Percentiles rank a stretch among this genome's conserved stretches.
These are phyloP conservation scores for Drosophila melanica DNA, from an alignment of 1,140 invertebrate genomes.

Conservation along the genomic window DNA sequence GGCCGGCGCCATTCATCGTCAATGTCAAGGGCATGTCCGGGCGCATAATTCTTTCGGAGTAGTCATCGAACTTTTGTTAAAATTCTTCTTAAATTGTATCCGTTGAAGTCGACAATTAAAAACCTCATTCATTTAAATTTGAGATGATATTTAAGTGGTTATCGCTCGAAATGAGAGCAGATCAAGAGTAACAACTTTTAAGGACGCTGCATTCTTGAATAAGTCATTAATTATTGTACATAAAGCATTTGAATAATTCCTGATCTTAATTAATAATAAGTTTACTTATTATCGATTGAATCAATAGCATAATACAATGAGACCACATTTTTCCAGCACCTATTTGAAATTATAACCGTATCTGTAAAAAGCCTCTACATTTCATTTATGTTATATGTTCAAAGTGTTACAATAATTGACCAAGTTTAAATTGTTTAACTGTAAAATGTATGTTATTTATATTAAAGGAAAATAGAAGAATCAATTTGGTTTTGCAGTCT, in stretches of 20 bases:
- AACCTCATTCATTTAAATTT: conserved; percentile 3
- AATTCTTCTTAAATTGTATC: conserved; percentile 59
- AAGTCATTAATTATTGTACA: background rate
- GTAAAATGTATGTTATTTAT: too few species aligned
- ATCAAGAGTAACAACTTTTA: background rate
- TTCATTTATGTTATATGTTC: too few species aligned
- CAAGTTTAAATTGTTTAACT: too few species aligned
- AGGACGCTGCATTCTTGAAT: background rate
- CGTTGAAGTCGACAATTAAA: conserved; percentile 1
- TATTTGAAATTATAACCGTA: too few species aligned
- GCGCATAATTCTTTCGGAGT: conserved; percentile 33
- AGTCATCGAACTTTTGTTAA: conserved; percentile 62
- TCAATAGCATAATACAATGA: too few species aligned
- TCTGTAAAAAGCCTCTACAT: too few species aligned
- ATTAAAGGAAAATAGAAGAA: too few species aligned
- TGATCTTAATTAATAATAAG: too few species aligned
- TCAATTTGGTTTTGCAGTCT: background rate
- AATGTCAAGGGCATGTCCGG: conserved; percentile 14
- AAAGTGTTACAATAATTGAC: too few species aligned
- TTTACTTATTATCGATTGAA: too few species aligned
- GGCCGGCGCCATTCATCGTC: conserved; percentile 71
- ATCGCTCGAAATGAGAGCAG: background rate
- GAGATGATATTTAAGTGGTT: conserved; percentile 12
- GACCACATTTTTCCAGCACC: too few species aligned
- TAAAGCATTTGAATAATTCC: too few species aligned